Evolutionary conservation across 2,113 vertebrate species (phyloP).

Genomic region (Rhodinocichla rosea): DNA sequence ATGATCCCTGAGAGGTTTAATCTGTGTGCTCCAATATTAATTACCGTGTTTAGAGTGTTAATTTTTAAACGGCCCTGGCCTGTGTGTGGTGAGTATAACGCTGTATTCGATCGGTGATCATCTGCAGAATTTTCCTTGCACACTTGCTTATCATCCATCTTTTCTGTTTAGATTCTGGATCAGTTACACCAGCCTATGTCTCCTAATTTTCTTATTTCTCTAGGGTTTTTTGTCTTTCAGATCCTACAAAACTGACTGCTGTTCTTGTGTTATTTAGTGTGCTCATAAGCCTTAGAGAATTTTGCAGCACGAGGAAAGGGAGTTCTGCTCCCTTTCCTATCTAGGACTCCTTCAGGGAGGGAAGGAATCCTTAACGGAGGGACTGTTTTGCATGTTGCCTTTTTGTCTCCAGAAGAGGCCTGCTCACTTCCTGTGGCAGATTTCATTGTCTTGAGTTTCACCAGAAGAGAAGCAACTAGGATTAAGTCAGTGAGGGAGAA

Average conservation of each 20-base stretch:
- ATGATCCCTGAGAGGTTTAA: too few relatives aligned
- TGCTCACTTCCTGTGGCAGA: neutral
- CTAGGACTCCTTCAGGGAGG: neutral
- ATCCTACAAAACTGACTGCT: neutral
- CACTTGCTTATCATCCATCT: neutral
- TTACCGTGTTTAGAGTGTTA: neutral
- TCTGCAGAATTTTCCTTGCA: neutral
- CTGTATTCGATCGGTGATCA: rapidly evolving
- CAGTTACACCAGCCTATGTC: neutral
- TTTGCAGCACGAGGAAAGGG: neutral
- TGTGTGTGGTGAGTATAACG: neutral
- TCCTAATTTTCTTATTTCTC: neutral
- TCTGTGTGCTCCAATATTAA: rapidly evolving
- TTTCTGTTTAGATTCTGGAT: neutral
- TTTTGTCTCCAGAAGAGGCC: neutral
- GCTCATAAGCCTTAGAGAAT: neutral
- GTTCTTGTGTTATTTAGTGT: neutral
- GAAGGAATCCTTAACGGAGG: neutral
- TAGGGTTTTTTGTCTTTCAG: neutral
- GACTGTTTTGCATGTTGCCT: neutral
- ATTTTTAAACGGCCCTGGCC: neutral
- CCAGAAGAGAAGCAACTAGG: neutral
- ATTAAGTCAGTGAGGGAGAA: neutral
- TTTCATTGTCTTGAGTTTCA: neutral
- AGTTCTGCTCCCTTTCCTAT: neutral